Evolutionary conservation across 2,797 vertebrate species (phyloP).

Genomic region (Clamator glandarius): DNA sequence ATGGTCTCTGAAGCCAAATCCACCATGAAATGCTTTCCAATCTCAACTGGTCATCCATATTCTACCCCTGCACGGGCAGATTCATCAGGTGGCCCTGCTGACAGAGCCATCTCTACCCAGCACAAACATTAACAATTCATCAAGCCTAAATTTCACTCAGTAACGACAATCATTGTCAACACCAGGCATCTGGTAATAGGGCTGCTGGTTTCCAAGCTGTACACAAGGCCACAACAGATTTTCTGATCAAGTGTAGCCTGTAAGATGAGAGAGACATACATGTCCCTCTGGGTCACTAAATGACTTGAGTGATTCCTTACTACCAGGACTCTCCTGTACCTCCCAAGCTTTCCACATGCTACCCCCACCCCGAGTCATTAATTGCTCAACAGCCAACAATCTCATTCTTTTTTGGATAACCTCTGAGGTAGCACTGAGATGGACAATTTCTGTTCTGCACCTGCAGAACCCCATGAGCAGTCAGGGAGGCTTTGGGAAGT

Average conservation of each 20-base stretch:
- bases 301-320: neutral
- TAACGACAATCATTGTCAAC: neutral
- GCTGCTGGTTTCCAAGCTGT: neutral
- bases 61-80: neutral
- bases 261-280: no score
- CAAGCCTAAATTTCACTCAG: neutral
- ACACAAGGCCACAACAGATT: neutral
- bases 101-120: neutral
- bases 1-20: neutral
- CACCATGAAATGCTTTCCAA: neutral
- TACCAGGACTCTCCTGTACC: neutral
- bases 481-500: neutral
- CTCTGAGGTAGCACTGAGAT: neutral
- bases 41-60: neutral
- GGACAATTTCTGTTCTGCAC: neutral
- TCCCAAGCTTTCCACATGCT: neutral
- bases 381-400: neutral
- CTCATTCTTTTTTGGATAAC: neutral
- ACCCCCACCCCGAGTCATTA: neutral
- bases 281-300: no score
- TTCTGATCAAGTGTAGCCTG: neutral
- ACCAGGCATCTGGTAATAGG: neutral
- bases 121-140: neutral
- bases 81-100: neutral
- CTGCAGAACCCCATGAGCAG: neutral